Evolutionary conservation across 2,797 vertebrate genomes (phyloP), one percentile per base, ranked within the genome.

Genomic region (Melopsittacus undulatus): DNA sequence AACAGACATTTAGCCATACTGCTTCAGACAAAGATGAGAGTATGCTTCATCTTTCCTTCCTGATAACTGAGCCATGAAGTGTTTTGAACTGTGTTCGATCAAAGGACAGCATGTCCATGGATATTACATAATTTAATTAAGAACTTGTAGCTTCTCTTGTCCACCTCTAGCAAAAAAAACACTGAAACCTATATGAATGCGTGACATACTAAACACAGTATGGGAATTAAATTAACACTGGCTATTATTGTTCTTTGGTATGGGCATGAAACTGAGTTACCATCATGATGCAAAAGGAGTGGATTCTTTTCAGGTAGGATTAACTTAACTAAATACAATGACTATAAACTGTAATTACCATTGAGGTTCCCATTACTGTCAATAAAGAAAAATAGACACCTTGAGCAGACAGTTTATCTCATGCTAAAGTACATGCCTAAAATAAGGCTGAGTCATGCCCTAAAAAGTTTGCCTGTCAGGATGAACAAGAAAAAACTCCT

Each of bases 321-420:
- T 90, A 24, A 40, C 89, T 87, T 92, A 89, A 62, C 43, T 66
- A 51, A 87, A 82, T 77, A 56, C 43, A 79, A 43, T 56, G 67
- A 90, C 67, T 92, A 36, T 62, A 86, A 63, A 45, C 63, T 73
- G 26, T 45, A 87, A 92, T 91, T 93, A 76, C n/a, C 56, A n/a
- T 22, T 79, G 74, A 73, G 43, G 36, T 30, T 92, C 27, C 63
- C 68, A 67, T 91, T 94, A 70, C 29, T 85, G 68, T 93, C 75
- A 90, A 80, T 87, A 87, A 96, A 83, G 69, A 86, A 81, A 74
- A 96, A 68, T 24, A 92, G 57, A 69, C 54, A 78, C 61, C 49
- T 74, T 61, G 61, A 87, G 45, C 67, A 70, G n/a, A 66, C 34
- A 86, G 27, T 88, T 90, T 78, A 42, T 77, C 24, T 91, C 64